Evolutionary conservation across 2,797 vertebrate species (phyloP).

Genomic region (Chloroceryle amazona): DNA sequence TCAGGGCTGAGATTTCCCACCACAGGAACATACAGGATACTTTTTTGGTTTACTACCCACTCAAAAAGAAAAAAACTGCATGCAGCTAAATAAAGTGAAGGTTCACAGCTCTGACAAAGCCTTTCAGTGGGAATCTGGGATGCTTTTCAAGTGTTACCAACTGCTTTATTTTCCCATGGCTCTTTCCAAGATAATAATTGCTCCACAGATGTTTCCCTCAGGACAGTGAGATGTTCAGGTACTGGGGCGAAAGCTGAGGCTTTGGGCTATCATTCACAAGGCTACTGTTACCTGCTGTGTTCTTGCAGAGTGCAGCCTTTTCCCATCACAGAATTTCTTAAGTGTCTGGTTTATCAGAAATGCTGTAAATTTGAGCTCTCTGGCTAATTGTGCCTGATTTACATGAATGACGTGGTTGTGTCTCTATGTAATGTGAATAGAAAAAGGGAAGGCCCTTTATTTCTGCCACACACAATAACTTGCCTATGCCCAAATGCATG

Average conservation of each 20-base stretch:
- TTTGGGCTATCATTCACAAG: constrained; percentile 60
- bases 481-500: background rate
- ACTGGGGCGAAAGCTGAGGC: constrained; percentile 34
- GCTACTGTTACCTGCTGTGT: constrained; percentile 62
- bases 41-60: constrained; percentile 53
- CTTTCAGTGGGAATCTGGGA: constrained; percentile 81
- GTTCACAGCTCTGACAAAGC: constrained; percentile 76
- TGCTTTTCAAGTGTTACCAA: constrained; percentile 76
- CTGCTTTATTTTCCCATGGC: constrained; percentile 82
- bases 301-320: constrained; percentile 61
- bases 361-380: constrained; percentile 34
- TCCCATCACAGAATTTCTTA: constrained; percentile 67
- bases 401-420: constrained; percentile 47
- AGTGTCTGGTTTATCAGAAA: constrained; percentile 60
- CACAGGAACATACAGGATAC: constrained; percentile 60
- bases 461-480: background rate
- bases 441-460: background rate
- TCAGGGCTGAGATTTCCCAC: constrained; percentile 41
- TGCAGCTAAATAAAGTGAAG: constrained; percentile 72
- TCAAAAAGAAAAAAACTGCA: background rate
- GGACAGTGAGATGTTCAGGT: constrained; percentile 60
- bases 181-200: constrained; percentile 80
- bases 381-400: constrained; percentile 47
- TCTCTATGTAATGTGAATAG: constrained; percentile 32
- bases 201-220: constrained; percentile 76